Conservation (phyloP, 2,113 vertebrate species). For the Poeciliopsis turrubarensis region DNA sequence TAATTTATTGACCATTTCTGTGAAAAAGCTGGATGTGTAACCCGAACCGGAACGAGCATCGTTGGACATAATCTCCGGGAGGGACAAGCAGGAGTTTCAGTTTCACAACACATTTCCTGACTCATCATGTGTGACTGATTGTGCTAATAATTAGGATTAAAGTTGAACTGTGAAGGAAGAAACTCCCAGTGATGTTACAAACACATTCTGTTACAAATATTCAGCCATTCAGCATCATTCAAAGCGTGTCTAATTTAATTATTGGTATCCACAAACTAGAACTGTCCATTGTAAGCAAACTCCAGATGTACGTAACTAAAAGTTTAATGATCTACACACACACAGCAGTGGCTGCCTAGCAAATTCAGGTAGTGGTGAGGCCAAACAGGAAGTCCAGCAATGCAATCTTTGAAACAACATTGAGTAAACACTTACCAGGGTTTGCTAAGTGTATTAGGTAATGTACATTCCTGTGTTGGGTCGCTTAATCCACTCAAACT, state of each 20-base stretch:
- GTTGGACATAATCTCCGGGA: not conserved
- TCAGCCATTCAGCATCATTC: too few relatives aligned
- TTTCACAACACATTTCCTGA: conserved; percentile 42
- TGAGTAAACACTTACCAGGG: not conserved
- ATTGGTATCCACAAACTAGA: not conserved
- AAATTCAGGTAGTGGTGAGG: not conserved
- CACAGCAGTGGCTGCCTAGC: not conserved
- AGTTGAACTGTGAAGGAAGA: conserved; percentile 5
- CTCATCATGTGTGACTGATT: not conserved
- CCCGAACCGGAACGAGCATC: not conserved
- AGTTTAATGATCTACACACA: not conserved
- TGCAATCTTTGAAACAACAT: not conserved
- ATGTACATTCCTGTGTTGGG: not conserved
- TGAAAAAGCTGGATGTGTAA: not conserved
- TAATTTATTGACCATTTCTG: not conserved
- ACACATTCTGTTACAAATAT: not conserved
- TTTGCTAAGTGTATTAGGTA: not conserved
- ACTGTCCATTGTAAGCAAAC: not conserved
- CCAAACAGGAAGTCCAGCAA: too few relatives aligned
- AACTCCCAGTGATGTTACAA: conserved; percentile 1
- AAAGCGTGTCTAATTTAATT: not conserved
- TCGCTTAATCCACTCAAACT: not conserved
- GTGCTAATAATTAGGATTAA: conserved; percentile 22
- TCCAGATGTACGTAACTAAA: not conserved
- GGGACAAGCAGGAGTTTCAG: conserved; percentile 33